phyloP scores from a whole-genome alignment of 2,113 vertebrate genomes.

The Phrynosoma blainvillii region DNA sequence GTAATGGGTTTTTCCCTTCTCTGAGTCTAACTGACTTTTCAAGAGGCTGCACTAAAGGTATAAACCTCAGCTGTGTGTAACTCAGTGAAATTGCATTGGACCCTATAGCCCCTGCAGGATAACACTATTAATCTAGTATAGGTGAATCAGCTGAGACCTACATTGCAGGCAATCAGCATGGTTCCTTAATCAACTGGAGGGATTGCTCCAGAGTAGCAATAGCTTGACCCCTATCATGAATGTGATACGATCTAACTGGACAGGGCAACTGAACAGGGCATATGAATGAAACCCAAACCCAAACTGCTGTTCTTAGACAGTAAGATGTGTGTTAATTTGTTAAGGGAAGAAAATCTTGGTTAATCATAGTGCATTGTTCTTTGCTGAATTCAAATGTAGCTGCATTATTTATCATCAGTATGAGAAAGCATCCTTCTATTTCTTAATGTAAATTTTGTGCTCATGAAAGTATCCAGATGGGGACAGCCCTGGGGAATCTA shows the following conservation, averaged over 20 bases:
- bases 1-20: not conserved
- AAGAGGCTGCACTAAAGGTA: not conserved
- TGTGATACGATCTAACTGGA: not conserved
- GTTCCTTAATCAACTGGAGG: not conserved
- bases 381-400: slow-evolving; percentile 38
- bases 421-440: slow-evolving; percentile 27
- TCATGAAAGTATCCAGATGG: slow-evolving; percentile 72
- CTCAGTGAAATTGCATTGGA: not conserved
- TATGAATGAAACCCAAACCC: not conserved
- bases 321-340: not conserved
- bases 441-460: slow-evolving; percentile 61
- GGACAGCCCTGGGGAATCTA: slow-evolving; percentile 65
- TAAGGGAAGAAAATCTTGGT: slow-evolving; percentile 38
- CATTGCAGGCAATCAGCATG: not conserved
- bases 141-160: not conserved
- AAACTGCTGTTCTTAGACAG: slow-evolving; percentile 13
- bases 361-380: slow-evolving; percentile 44
- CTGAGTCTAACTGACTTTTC: accelerated
- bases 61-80: not conserved
- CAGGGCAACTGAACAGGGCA: not conserved
- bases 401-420: slow-evolving; percentile 37
- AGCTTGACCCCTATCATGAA: not conserved
- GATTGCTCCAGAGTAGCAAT: not conserved
- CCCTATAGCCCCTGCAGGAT: slow-evolving; percentile 3
- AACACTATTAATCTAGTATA: not conserved